Conservation (phyloP, 1,140 invertebrate genomes). For the Platorchestia sp. region DNA sequence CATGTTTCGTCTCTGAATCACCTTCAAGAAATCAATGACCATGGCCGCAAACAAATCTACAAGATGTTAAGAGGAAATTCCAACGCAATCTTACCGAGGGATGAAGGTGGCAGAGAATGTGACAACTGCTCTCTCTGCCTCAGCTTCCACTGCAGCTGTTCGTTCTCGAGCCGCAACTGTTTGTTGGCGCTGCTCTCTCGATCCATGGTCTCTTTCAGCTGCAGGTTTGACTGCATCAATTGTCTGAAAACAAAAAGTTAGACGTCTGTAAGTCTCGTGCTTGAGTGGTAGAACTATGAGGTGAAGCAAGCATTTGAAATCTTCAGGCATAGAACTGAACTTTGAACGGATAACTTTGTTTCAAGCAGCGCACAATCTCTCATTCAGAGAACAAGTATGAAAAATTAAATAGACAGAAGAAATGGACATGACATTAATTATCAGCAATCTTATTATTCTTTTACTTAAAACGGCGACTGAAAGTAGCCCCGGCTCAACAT, state of each 20-base stretch:
- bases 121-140: slow-evolving; percentile 64
- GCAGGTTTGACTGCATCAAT: slow-evolving; percentile 76
- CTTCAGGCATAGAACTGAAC: background rate
- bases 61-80: background rate
- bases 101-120: slow-evolving; percentile 70
- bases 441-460: background rate
- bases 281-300: background rate
- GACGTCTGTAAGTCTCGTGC: background rate
- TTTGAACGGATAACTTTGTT: background rate
- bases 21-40: background rate
- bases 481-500: background rate
- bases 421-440: background rate
- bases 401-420: background rate
- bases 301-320: background rate
- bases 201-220: slow-evolving; percentile 79
- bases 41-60: background rate
- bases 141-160: slow-evolving; percentile 88
- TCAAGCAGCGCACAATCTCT: background rate
- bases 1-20: background rate
- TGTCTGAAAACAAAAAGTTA: slow-evolving; percentile 57
- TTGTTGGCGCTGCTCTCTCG: slow-evolving; percentile 83
- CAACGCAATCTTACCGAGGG: slow-evolving; percentile 59
- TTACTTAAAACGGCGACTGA: background rate
- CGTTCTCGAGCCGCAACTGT: slow-evolving; percentile 83
- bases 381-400: background rate